These are phyloP conservation scores for Sebastes steindachneri DNA, from an alignment of 2,797 vertebrate species.

Conservation along the genomic window DNA sequence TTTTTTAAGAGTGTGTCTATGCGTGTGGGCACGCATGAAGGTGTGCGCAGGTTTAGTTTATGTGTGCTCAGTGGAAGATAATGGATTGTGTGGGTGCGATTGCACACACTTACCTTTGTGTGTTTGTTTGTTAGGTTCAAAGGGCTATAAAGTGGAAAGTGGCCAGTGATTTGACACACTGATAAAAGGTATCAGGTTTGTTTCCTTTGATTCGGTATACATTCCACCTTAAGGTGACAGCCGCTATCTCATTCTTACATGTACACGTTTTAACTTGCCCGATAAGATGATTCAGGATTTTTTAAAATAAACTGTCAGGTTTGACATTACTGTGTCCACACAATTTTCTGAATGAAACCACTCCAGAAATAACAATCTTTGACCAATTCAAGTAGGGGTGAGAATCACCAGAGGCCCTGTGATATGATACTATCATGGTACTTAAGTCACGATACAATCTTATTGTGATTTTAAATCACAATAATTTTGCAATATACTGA, in stretches of 20 bases:
- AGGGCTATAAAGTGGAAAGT: slow-evolving; percentile 46
- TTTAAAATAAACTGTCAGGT: neutral
- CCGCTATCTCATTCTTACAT: neutral
- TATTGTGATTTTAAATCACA: too few species aligned
- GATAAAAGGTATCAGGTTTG: slow-evolving; percentile 58
- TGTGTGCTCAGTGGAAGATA: slow-evolving; percentile 22
- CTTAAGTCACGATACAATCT: too few species aligned
- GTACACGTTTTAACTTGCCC: neutral
- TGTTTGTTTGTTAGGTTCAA: slow-evolving; percentile 30
- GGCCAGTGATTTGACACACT: slow-evolving; percentile 38
- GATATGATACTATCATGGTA: too few species aligned
- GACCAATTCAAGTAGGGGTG: neutral
- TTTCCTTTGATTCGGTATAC: slow-evolving; percentile 34
- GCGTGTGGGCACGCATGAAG: neutral
- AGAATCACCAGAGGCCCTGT: neutral
- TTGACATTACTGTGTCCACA: neutral
- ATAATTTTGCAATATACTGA: too few species aligned
- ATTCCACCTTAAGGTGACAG: neutral
- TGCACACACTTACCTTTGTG: slow-evolving; percentile 19
- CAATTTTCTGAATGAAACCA: neutral
- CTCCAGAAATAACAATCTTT: neutral
- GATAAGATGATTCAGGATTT: neutral
- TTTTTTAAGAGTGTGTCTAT: slow-evolving; percentile 11
- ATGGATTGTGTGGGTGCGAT: slow-evolving; percentile 16
- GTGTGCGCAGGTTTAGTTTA: slow-evolving; percentile 8